Conservation (phyloP, 2,797 vertebrate species). For the Forpus xanthops region DNA sequence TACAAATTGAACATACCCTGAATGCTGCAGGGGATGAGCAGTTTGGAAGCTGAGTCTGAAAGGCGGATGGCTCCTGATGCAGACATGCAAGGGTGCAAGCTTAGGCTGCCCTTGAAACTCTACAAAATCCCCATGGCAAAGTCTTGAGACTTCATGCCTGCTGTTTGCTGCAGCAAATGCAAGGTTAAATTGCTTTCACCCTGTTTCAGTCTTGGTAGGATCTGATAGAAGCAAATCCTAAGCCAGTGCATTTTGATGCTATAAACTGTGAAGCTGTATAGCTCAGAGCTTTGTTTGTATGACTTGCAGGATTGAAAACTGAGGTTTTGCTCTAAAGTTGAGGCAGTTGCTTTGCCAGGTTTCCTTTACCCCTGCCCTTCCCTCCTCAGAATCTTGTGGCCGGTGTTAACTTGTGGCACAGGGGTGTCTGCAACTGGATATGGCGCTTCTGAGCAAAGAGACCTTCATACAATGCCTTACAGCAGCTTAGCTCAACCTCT, state of each 20-base stretch:
- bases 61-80: background rate
- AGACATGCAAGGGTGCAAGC: background rate
- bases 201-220: background rate
- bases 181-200: background rate
- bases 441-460: background rate
- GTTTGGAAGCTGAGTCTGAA: background rate
- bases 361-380: background rate
- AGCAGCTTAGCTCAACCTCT: background rate
- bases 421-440: background rate
- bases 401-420: rapidly evolving
- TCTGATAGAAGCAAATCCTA: background rate
- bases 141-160: too few species aligned
- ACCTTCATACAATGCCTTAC: background rate
- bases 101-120: background rate
- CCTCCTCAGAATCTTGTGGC: background rate
- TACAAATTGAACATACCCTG: background rate
- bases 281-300: background rate
- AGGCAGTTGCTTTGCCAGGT: background rate
- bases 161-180: background rate
- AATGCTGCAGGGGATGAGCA: rapidly evolving
- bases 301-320: rapidly evolving
- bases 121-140: background rate
- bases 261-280: background rate
- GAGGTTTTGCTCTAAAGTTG: background rate
- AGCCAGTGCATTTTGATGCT: background rate